These are phyloP conservation scores for Sycophila sp. DNA, from an alignment of 1,140 invertebrate species.

Conservation along the genomic window DNA sequence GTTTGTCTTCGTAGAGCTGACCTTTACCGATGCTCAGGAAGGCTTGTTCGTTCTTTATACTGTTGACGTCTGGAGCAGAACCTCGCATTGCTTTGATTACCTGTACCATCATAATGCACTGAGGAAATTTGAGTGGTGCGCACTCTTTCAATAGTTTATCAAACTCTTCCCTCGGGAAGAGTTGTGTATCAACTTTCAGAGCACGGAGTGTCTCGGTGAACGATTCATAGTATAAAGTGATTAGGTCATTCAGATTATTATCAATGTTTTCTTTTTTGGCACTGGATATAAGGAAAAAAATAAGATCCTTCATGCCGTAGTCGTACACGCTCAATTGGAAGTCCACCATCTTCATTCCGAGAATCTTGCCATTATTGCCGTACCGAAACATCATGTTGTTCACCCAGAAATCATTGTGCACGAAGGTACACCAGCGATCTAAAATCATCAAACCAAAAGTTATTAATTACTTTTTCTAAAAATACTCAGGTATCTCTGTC, in stretches of 20 bases:
- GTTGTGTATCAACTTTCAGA: slow-evolving; percentile 46
- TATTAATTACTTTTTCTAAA: slow-evolving; percentile 9
- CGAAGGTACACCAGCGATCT: slow-evolving; percentile 65
- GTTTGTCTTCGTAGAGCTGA: slow-evolving; percentile 52
- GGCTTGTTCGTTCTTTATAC: slow-evolving; percentile 45
- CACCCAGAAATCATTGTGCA: slow-evolving; percentile 73
- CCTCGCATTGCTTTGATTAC: slow-evolving; percentile 59
- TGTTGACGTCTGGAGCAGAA: slow-evolving; percentile 47
- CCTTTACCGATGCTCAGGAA: slow-evolving; percentile 51
- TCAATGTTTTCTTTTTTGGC: slow-evolving; percentile 66
- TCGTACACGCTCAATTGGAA: slow-evolving; percentile 70
- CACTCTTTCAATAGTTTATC: slow-evolving; percentile 50
- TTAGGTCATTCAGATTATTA: slow-evolving; percentile 64
- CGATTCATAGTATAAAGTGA: slow-evolving; percentile 67
- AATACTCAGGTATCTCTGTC: too few species aligned
- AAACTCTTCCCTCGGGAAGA: slow-evolving; percentile 51
- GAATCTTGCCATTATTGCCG: slow-evolving; percentile 56
- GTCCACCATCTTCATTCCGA: slow-evolving; percentile 72
- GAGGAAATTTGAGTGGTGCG: slow-evolving; percentile 53
- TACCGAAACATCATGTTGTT: slow-evolving; percentile 72
- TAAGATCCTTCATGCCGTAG: slow-evolving; percentile 69
- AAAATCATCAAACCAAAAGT: too few species aligned
- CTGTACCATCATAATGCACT: slow-evolving; percentile 62
- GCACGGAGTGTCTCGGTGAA: slow-evolving; percentile 61
- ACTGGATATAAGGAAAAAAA: slow-evolving; percentile 73